Base-by-base conservation (phyloP, 1,140 invertebrate genomes). In the Phocides pigmalion region DNA sequence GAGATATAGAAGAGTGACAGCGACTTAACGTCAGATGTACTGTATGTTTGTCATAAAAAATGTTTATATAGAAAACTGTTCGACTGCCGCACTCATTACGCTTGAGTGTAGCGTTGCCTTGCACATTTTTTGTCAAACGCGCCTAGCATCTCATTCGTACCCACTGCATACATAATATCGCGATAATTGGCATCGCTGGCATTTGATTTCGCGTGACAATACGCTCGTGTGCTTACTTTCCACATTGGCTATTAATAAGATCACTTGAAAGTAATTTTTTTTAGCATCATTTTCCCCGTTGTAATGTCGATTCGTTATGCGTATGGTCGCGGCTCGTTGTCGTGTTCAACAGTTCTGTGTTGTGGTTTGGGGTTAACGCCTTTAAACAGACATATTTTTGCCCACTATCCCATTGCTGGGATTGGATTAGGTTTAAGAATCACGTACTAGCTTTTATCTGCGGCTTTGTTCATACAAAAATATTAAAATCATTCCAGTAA, bases 251-350 rank as follows among this genome's bases (percentile, higher is more conserved):
- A 79, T 78, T 82, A 72, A 79, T 73, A 79, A 81, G 79, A 80
- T 68, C 44, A 58, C 66, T 73, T 41, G 81, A 85, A 82, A 85
- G 81, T 85, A 79, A 71, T 74, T 82, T 85, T 84, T 80, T 81
- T 67, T 61, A 49, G 14, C 62, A 32, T 12, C 42, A 77, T 76
- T 85, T 85, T 85, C 79, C 67, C 79, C 75, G 59, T 47, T 83
- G 79, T 80, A 74, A 85, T 85, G 79, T 62, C 14, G 39, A 71
- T 80, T 80, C 70, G 75, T 67, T 77, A 80, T 79, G 71, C 62
- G 62, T 67, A 44, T 69, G 56, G 51, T n/a, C 51, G 54, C 22
- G 19, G 41, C 35, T 49, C 3, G 59, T 42, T 44, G 46, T 20
- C n/a, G n/a, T n/a, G n/a, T n/a, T n/a, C n/a, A n/a, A n/a, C n/a